Percentiles rank a stretch among this genome's conserved stretches.
Evolutionary conservation across 2,888 invertebrate species (phyloP).

Genomic region (Merodon equestris): DNA sequence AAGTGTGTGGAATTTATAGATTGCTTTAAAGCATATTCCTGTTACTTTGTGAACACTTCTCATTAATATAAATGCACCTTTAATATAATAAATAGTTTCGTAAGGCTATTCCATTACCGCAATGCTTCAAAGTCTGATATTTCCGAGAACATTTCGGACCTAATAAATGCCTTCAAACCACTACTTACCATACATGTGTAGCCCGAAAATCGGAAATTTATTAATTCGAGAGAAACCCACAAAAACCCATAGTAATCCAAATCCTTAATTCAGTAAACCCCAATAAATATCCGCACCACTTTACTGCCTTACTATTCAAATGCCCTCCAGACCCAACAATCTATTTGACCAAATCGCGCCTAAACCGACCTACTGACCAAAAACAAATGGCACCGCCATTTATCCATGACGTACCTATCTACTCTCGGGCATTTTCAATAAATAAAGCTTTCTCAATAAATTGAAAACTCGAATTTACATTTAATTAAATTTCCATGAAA

Average conservation of each 20-base stretch:
- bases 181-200: neutral
- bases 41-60: no score
- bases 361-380: no score
- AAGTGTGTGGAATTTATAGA: no score
- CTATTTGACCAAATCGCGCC: slow-evolving; percentile 7
- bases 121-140: no score
- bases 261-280: slow-evolving; percentile 50
- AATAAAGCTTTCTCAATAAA: slow-evolving; percentile 53
- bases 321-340: slow-evolving; percentile 25
- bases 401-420: neutral
- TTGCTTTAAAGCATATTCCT: no score
- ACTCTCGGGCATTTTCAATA: slow-evolving; percentile 9
- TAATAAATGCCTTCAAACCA: neutral
- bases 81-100: no score
- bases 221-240: slow-evolving; percentile 44
- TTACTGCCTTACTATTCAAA: slow-evolving; percentile 41
- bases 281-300: slow-evolving; percentile 48
- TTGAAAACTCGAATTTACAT: slow-evolving; percentile 63
- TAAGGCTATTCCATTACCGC: no score
- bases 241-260: slow-evolving; percentile 40
- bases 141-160: neutral
- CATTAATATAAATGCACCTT: no score
- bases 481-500: slow-evolving; percentile 61
- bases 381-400: slow-evolving; percentile 48
- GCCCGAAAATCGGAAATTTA: slow-evolving; percentile 46